Conservation (phyloP, 2,113 vertebrate genomes). For the Clarias batrachus region DNA sequence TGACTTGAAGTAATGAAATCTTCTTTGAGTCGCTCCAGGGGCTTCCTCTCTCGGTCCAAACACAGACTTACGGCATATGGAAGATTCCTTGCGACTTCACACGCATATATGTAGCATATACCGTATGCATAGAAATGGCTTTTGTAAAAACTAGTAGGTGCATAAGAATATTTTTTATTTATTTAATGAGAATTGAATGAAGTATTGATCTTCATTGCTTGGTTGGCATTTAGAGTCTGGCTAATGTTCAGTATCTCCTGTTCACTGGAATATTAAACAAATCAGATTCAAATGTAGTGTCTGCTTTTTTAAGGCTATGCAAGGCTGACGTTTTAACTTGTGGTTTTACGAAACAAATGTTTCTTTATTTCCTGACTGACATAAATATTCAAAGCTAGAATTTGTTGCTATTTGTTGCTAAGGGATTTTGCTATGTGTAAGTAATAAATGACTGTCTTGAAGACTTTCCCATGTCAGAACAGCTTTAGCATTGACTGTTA, state of each 20-base stretch:
- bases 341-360: conserved; percentile 53
- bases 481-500: neutral
- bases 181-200: conserved; percentile 54
- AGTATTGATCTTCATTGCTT: conserved; percentile 51
- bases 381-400: conserved; percentile 43
- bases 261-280: conserved; percentile 60
- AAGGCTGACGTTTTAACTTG: conserved; percentile 58
- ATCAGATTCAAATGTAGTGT: conserved; percentile 62
- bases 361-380: conserved; percentile 34
- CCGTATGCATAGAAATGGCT: conserved; percentile 24
- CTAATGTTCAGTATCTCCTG: conserved; percentile 47
- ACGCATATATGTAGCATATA: conserved; percentile 51
- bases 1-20: conserved; percentile 70
- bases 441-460: neutral
- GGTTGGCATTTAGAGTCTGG: conserved; percentile 35
- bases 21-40: conserved; percentile 58
- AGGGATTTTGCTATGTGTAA: neutral
- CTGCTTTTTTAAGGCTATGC: conserved; percentile 54
- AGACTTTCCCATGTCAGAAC: neutral
- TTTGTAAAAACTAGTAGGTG: neutral
- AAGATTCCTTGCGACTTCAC: conserved; percentile 61
- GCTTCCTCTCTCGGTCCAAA: conserved; percentile 53
- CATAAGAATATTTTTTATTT: conserved; percentile 5
- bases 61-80: conserved; percentile 59
- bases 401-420: neutral